A percentile compares a stretch with the other conserved stretches of the same genome.
Conservation (phyloP, 2,888 invertebrate species). For the Eremobia ochroleuca region DNA sequence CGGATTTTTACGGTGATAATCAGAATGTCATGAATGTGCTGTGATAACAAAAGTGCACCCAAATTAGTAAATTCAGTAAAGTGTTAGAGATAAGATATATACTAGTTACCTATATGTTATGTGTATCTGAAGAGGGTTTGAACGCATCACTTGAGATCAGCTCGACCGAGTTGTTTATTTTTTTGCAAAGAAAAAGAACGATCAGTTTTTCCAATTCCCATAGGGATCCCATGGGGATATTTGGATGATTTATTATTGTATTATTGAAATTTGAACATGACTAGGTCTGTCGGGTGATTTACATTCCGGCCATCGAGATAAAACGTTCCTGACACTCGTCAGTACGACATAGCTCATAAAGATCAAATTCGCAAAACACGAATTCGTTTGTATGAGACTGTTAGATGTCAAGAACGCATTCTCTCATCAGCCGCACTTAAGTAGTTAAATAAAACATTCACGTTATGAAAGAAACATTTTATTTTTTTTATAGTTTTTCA, state of each 20-base stretch:
- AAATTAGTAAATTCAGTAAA: neutral
- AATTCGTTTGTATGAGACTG: neutral
- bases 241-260: neutral
- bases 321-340: neutral
- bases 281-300: neutral
- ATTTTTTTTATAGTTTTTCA: slow-evolving; percentile 83
- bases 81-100: slow-evolving; percentile 18
- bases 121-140: too few species aligned
- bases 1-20: neutral
- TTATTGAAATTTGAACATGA: neutral
- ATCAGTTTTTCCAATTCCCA: too few species aligned
- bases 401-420: neutral
- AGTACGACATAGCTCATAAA: neutral
- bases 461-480: slow-evolving; percentile 88
- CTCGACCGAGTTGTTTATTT: neutral
- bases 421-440: neutral
- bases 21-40: neutral
- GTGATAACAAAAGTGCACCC: slow-evolving; percentile 10
- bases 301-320: neutral
- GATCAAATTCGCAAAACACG: neutral
- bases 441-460: slow-evolving; percentile 71
- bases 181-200: too few species aligned
- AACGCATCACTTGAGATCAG: neutral
- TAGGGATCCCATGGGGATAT: too few species aligned
- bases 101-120: neutral